Conservation (phyloP, 2,888 invertebrate genomes). For the Stramonita haemastoma region DNA sequence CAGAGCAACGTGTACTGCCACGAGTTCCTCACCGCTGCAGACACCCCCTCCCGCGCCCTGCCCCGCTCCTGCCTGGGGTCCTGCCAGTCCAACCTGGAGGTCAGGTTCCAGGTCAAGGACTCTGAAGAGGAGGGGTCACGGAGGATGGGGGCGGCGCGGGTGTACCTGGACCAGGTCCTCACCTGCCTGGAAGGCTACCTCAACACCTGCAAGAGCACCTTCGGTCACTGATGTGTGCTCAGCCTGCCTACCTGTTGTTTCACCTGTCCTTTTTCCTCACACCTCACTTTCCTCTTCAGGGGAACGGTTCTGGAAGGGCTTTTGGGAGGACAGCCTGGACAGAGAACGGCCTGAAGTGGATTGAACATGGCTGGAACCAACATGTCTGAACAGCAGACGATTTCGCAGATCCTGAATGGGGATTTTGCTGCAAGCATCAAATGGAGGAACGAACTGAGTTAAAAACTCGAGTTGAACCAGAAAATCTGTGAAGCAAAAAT, state of each 20-base stretch:
- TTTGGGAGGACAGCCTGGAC: neutral
- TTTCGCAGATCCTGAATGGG: neutral
- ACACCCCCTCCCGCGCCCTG: slow-evolving; percentile 44
- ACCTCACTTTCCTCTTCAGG: neutral
- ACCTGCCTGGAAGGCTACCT: slow-evolving; percentile 42
- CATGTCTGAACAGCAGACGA: neutral
- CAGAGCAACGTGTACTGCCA: slow-evolving; percentile 55
- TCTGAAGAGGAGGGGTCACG: neutral
- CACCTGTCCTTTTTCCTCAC: neutral
- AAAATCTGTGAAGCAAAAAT: too few relatives aligned
- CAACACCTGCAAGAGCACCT: slow-evolving; percentile 47
- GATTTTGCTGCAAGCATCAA: too few relatives aligned
- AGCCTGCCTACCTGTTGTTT: neutral
- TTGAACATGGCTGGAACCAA: neutral
- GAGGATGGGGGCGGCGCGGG: slow-evolving; percentile 1
- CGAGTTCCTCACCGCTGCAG: slow-evolving; percentile 49
- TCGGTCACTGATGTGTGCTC: slow-evolving; percentile 39
- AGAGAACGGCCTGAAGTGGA: neutral
- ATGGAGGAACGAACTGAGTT: too few relatives aligned
- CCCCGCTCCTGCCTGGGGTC: slow-evolving; percentile 44
- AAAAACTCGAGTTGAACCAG: too few relatives aligned
- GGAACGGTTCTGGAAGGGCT: neutral
- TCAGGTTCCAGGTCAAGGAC: slow-evolving; percentile 51
- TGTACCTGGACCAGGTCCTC: slow-evolving; percentile 46
- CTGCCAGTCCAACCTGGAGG: slow-evolving; percentile 50